Base-by-base conservation (phyloP, 2,797 vertebrate species). In the Poeciliopsis presidionis region DNA sequence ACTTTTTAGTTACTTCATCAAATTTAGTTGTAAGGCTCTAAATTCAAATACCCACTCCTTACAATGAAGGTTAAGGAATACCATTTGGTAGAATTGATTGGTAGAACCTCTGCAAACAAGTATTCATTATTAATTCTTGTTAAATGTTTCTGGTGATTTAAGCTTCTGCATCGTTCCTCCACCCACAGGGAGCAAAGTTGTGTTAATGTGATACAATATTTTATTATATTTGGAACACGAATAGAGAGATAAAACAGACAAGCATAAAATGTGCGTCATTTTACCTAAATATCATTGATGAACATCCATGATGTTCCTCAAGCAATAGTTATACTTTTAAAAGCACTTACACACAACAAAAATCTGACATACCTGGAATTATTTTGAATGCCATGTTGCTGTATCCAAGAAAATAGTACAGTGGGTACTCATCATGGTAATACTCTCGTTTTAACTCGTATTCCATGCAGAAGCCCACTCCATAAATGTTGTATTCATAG, bases 331-430 rank as follows among this genome's bases (percentile, higher is more conserved):
- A 14, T 47, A 47, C n/a, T n/a, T 72, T 67, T 70, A 18, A 63
- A 22, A 41, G 5, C 2, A 9, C 61, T 25, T 51, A 51, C 14
- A 47, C 46, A 16, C 20, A 22, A 51, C 49, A 51, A 8, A 51
- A 22, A 8, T 51, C 7, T 45, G 43, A 13, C n/a, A 16, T 91
- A 96, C 96, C 94, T 93, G 95, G 93, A 72, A 88, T 81, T 30
- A 95, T 18, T 81, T 88, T 94, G 41, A 88, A 1, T 55, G 87
- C 84, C 72, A 94, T 72, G 1, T 85, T 22, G 18, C 92, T 96
- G 83, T 90, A 92, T 78, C 96, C 96, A 72, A 96, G 74, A 72
- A 96, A 89, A 76, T 95, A 95, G 86, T 94, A 95, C 14, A 96
- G 88, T 3, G 96, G 96, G 78, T 93, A 94, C 79, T 96, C 93